These are phyloP conservation scores for Ophioderma brevispina DNA, from an alignment of 35 echinoderm and acorn worm species.

Conservation along the genomic window DNA sequence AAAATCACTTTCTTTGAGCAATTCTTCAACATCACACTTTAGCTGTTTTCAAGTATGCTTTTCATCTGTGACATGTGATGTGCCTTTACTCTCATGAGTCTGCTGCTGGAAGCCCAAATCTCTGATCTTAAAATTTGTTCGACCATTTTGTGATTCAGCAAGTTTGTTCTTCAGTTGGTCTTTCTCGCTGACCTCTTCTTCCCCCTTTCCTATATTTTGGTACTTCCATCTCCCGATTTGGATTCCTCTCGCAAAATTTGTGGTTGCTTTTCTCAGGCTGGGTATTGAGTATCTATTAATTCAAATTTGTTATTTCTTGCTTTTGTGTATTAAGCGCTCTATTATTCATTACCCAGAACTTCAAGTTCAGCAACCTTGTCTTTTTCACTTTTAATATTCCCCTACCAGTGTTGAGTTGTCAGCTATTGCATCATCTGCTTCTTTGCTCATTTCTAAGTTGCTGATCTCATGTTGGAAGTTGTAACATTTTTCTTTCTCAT, in stretches of 20 bases:
- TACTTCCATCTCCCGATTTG: background rate
- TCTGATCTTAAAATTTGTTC: background rate
- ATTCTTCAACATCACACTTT: constrained; percentile 51
- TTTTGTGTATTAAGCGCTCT: background rate
- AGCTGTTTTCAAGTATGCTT: constrained; percentile 43
- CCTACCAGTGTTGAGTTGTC: background rate
- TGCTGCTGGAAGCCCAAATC: background rate
- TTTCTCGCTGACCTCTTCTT: background rate
- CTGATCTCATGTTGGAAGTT: background rate
- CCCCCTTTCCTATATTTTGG: background rate
- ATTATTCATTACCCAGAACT: too few relatives aligned
- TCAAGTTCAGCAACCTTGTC: constrained; percentile 12
- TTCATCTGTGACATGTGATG: constrained; percentile 32
- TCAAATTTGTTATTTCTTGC: background rate
- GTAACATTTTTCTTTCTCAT: background rate
- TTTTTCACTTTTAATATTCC: background rate
- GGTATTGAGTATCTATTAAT: background rate
- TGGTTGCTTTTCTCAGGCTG: background rate
- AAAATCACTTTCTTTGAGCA: constrained; percentile 78
- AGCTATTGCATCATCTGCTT: background rate
- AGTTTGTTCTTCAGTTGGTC: background rate
- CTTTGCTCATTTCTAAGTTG: background rate
- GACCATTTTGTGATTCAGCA: background rate
- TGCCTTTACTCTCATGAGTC: background rate
- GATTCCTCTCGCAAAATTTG: constrained; percentile 8